These are phyloP conservation scores for Mesitornis unicolor DNA, from an alignment of 2,113 vertebrate genomes.

Conservation along the genomic window DNA sequence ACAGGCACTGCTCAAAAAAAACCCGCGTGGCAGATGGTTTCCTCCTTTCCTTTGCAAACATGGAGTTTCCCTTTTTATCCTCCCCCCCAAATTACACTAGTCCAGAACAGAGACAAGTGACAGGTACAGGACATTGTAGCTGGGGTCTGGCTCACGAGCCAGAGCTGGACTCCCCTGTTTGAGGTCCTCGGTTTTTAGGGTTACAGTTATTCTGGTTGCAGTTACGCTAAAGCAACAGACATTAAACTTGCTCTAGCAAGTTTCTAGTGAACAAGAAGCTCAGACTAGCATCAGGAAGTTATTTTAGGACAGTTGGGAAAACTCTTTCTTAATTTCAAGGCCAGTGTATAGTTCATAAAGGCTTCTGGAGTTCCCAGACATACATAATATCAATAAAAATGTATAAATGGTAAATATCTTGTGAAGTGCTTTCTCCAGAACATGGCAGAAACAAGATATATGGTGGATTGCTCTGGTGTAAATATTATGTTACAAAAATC, in stretches of 20 bases:
- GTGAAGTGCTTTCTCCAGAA: not conserved
- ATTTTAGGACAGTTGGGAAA: not conserved
- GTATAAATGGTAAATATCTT: not conserved
- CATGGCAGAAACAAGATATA: not conserved
- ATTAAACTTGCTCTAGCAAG: not conserved
- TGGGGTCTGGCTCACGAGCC: not conserved
- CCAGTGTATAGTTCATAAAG: not conserved
- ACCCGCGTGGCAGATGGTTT: slow-evolving; percentile 20
- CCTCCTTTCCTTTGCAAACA: slow-evolving; percentile 21
- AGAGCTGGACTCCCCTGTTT: rapidly evolving
- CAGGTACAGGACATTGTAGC: not conserved
- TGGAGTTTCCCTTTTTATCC: not conserved
- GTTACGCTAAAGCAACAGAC: not conserved
- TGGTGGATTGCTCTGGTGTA: not conserved
- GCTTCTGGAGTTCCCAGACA: not conserved
- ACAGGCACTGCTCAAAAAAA: not conserved
- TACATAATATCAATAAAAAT: not conserved
- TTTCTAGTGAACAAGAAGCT: not conserved
- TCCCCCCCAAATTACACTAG: not conserved
- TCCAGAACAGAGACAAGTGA: not conserved
- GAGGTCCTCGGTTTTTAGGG: not conserved
- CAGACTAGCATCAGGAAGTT: not conserved
- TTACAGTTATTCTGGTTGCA: not conserved
- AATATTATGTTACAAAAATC: slow-evolving; percentile 42
- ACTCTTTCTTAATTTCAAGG: not conserved